These are phyloP conservation scores for Cricetomys ansorgei DNA, from an alignment of 2,113 vertebrate species.

Conservation along the genomic window DNA sequence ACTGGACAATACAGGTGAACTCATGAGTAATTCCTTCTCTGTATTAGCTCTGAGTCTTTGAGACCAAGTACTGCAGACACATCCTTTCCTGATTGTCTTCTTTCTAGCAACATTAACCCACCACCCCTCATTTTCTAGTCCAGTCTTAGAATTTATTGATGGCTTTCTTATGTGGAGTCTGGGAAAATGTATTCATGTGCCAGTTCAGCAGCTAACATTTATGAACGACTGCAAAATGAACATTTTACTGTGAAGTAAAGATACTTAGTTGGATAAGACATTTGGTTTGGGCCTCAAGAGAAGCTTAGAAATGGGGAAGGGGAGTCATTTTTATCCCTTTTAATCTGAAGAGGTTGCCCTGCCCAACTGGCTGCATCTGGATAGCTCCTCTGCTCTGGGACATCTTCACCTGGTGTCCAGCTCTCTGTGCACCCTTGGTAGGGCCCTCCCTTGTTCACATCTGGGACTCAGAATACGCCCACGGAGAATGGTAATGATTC, in stretches of 20 bases:
- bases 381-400: background rate
- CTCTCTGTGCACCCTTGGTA: background rate
- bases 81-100: background rate
- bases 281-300: background rate
- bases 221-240: background rate
- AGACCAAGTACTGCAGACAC: background rate
- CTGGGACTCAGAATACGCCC: background rate
- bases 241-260: background rate
- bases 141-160: background rate
- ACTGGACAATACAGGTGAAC: background rate
- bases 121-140: background rate
- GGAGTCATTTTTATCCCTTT: background rate
- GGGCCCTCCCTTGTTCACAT: background rate
- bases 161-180: background rate
- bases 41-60: background rate
- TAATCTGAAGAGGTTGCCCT: background rate
- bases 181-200: background rate
- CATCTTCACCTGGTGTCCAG: background rate
- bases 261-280: background rate
- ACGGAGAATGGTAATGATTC: constrained; percentile 76
- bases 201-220: background rate
- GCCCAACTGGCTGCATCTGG: background rate
- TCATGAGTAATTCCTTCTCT: background rate
- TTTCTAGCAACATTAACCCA: background rate
- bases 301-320: background rate